phyloP scores from a whole-genome alignment of 2,797 vertebrate genomes.

The Gastrophryne carolinensis region DNA sequence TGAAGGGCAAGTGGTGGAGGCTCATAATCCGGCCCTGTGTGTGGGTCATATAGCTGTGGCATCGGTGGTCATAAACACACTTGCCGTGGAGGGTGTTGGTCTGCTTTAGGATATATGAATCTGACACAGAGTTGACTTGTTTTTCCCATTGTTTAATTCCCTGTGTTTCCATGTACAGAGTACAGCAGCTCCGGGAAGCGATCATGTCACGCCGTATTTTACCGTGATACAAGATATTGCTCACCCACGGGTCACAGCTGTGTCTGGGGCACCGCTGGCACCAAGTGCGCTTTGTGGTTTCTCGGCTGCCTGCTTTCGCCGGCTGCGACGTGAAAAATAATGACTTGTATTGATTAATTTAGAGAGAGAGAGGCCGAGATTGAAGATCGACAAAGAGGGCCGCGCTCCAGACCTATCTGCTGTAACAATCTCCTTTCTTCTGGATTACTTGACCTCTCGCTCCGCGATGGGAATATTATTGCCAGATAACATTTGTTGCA shows the following conservation, averaged over 20 bases:
- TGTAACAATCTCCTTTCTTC: constrained; percentile 20
- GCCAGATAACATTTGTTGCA: background rate
- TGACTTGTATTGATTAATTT: constrained; percentile 29
- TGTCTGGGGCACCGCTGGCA: background rate
- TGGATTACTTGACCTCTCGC: constrained; percentile 22
- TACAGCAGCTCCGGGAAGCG: too few relatives aligned
- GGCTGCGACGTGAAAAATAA: constrained; percentile 20
- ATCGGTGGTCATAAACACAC: too few relatives aligned
- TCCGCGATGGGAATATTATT: constrained; percentile 7
- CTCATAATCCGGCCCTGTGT: too few relatives aligned
- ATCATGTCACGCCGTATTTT: too few relatives aligned
- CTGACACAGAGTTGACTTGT: too few relatives aligned
- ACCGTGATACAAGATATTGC: background rate
- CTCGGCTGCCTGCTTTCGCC: constrained; percentile 1
- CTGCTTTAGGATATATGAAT: too few relatives aligned
- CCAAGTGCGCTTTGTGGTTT: background rate
- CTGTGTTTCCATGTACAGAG: too few relatives aligned
- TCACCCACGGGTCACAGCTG: background rate
- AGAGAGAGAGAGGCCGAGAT: background rate
- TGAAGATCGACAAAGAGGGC: background rate
- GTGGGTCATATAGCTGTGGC: too few relatives aligned
- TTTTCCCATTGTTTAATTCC: too few relatives aligned
- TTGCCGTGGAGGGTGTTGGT: too few relatives aligned
- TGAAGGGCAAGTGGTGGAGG: too few relatives aligned
- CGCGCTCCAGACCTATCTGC: constrained; percentile 15